Conservation (phyloP, 2,888 invertebrate species). For the Augiades crinisus region DNA sequence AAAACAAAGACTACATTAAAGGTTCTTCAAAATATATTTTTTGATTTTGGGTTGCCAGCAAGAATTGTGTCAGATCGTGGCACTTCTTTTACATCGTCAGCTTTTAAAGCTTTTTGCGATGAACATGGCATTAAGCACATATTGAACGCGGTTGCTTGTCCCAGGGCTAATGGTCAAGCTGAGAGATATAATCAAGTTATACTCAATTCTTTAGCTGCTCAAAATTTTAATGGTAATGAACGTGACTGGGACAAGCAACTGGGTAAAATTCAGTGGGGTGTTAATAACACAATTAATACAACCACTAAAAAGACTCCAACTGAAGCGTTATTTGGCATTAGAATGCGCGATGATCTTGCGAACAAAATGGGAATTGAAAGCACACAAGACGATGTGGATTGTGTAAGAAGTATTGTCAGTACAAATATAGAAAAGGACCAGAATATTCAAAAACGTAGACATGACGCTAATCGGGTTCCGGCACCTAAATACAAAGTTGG, state of each 20-base stretch:
- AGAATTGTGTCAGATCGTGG: slow-evolving; percentile 49
- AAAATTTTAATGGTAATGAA: slow-evolving; percentile 11
- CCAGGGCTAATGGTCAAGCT: slow-evolving; percentile 26
- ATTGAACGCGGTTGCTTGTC: slow-evolving; percentile 36
- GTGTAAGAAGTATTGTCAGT: slow-evolving; percentile 19
- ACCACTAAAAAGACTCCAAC: slow-evolving; percentile 27
- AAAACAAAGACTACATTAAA: slow-evolving; percentile 39
- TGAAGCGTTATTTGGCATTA: slow-evolving; percentile 43
- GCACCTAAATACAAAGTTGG: slow-evolving; percentile 24
- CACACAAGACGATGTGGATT: slow-evolving; percentile 12
- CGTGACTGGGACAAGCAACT: slow-evolving; percentile 26
- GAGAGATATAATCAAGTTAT: slow-evolving; percentile 26
- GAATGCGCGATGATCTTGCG: background rate
- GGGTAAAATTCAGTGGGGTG: slow-evolving; percentile 28
- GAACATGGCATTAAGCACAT: slow-evolving; percentile 35
- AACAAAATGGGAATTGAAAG: slow-evolving; percentile 2
- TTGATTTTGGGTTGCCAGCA: slow-evolving; percentile 29
- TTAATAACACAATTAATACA: slow-evolving; percentile 29
- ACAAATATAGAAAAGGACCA: slow-evolving; percentile 26
- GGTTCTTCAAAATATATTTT: slow-evolving; percentile 37
- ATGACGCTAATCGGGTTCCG: slow-evolving; percentile 21
- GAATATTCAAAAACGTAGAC: slow-evolving; percentile 20
- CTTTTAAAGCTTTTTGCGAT: slow-evolving; percentile 41
- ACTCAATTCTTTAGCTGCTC: slow-evolving; percentile 13
- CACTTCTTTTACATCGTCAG: slow-evolving; percentile 45